Base-by-base conservation (phyloP, 2,888 invertebrate species). In the Sinohyriopsis cumingii region DNA sequence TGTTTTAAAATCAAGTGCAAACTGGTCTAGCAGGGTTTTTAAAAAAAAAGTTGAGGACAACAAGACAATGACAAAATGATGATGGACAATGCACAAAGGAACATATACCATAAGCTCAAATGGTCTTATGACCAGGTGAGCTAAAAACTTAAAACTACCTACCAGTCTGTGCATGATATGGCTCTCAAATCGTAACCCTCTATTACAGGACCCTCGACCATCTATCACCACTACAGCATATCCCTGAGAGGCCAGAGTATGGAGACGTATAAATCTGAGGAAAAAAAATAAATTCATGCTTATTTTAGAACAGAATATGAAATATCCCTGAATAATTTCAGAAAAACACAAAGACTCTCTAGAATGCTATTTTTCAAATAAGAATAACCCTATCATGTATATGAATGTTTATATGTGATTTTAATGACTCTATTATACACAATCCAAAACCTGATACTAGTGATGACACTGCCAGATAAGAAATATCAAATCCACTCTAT, bases 171-270 rank as follows among this genome's bases (percentile, higher is more conserved):
- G 93, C 84, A 94, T 93, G 75, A 99, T 93, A 86, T 96, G 95
- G 68, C 95, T 94, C 91, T 99, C 99, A 91, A 99, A 99, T 28
- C 93, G 92, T 12, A 96, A 92, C 20, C 99, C 99, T 62, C 99
- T 92, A 90, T 98, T 96, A 81, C 95, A 94, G 0, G 98, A 98
- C 1, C 99, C 99, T 64, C 99, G 92, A 0, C 97, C 97, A 91
- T 99, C 99, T 33, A 99, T 95, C 25, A 96, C 94, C 53, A 99
- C 94, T 0, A 99, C 98, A 89, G 96, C 97, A 91, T 97, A 99
- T 0, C 99, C 99, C 79, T 97, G 94, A 24, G 97, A 95, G 1
- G 98, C 96, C 69, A 98, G 91, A 94, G 98, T 96, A 85, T 98
- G 97, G 93, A 97, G 95, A 74, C 98, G 93, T 33, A 97, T 92